Percentiles rank a stretch among this genome's conserved stretches.
Evolutionary conservation across 2,888 invertebrate genomes (phyloP).

Genomic region (Adelphocoris suturalis): DNA sequence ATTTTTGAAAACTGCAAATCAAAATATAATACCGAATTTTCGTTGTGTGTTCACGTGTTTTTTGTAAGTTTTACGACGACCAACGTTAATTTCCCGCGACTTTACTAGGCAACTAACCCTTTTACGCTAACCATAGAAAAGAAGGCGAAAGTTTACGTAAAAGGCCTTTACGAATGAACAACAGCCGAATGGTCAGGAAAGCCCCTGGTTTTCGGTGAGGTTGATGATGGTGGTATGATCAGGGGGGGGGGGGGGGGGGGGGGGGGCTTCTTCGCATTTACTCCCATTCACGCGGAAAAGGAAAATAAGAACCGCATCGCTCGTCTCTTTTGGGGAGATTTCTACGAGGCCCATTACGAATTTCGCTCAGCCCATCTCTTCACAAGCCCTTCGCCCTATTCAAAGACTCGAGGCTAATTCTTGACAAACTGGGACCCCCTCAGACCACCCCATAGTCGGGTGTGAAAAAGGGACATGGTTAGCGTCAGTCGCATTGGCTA

Average conservation of each 20-base stretch:
- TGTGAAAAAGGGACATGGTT: constrained; percentile 68
- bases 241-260: no score
- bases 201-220: background rate
- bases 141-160: background rate
- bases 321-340: constrained; percentile 7
- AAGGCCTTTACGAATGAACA: background rate
- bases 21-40: no score
- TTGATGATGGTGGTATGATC: no score
- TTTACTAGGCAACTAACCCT: background rate
- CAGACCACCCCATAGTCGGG: constrained; percentile 55
- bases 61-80: no score
- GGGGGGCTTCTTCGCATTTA: no score
- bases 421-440: constrained; percentile 58
- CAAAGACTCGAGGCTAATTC: constrained; percentile 57
- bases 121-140: background rate
- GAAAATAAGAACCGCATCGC: constrained; percentile 15
- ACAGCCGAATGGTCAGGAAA: background rate
- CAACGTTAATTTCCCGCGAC: no score
- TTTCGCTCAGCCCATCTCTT: background rate
- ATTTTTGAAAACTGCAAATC: no score
- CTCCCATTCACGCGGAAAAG: background rate
- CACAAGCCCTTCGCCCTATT: background rate
- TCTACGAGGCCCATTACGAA: constrained; percentile 18
- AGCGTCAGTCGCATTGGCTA: constrained; percentile 60
- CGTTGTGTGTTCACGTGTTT: no score